Evolutionary conservation across 2,888 invertebrate genomes (phyloP).

Genomic region (Netelia fuscicornis): DNA sequence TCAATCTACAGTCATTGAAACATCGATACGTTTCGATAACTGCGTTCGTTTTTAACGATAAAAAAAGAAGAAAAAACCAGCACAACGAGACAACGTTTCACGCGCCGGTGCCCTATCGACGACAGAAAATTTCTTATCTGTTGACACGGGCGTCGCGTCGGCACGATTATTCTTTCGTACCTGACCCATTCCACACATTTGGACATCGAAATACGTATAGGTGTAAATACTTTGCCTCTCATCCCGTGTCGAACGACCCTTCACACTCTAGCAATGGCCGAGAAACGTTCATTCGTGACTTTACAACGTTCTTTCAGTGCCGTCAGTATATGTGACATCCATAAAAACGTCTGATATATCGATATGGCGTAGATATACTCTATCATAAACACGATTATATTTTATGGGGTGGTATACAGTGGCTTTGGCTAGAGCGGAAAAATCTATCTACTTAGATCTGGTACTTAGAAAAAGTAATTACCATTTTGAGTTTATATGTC

Average conservation of each 20-base stretch:
- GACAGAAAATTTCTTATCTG: slow-evolving; percentile 59
- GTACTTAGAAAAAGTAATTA: not conserved
- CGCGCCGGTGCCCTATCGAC: slow-evolving; percentile 37
- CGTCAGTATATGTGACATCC: slow-evolving; percentile 42
- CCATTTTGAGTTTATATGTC: not conserved
- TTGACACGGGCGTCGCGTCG: slow-evolving; percentile 63
- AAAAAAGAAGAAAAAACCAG: slow-evolving; percentile 17
- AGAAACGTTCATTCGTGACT: slow-evolving; percentile 56
- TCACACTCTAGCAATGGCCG: slow-evolving; percentile 36
- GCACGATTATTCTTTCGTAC: slow-evolving; percentile 56
- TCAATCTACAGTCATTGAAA: not conserved
- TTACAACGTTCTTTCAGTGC: slow-evolving; percentile 55
- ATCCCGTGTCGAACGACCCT: slow-evolving; percentile 46
- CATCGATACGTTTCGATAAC: not conserved
- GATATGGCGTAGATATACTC: slow-evolving; percentile 43
- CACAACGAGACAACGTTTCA: slow-evolving; percentile 15
- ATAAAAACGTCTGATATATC: slow-evolving; percentile 55
- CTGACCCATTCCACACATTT: slow-evolving; percentile 25
- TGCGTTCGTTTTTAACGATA: slow-evolving; percentile 3
- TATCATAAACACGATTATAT: slow-evolving; percentile 55
- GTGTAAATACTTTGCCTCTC: slow-evolving; percentile 34
- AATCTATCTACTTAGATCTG: slow-evolving; percentile 8
- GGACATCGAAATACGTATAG: slow-evolving; percentile 40
- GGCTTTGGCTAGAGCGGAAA: not conserved
- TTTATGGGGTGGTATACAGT: slow-evolving; percentile 5